Percentiles rank a stretch among this genome's conserved stretches.
These are phyloP conservation scores for Crypturellus undulatus DNA, from an alignment of 2,113 vertebrate genomes.

Conservation along the genomic window DNA sequence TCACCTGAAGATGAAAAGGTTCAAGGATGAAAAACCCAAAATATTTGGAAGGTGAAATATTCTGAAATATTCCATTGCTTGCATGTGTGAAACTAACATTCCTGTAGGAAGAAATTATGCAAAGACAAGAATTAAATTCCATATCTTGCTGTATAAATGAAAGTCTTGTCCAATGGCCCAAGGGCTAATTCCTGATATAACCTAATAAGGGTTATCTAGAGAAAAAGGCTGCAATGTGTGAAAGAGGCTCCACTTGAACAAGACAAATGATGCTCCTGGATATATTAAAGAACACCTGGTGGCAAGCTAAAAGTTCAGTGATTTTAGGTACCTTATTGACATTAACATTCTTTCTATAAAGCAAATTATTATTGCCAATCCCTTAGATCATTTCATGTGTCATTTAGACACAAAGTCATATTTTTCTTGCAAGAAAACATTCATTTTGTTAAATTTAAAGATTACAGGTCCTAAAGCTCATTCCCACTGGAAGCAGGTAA, in stretches of 20 bases:
- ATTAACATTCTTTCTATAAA: neutral
- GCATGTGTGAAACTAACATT: neutral
- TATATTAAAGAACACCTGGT: neutral
- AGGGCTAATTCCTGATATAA: neutral
- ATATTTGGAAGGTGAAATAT: neutral
- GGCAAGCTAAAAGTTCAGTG: neutral
- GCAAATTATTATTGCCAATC: neutral
- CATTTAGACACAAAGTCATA: neutral
- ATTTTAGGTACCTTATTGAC: neutral
- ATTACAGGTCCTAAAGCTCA: neutral
- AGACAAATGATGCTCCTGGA: neutral
- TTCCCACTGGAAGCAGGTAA: neutral
- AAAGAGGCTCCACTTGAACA: neutral
- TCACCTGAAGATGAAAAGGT: neutral
- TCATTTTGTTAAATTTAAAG: neutral
- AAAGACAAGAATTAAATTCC: neutral
- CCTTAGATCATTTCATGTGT: neutral
- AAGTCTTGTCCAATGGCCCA: neutral
- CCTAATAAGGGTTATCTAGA: neutral
- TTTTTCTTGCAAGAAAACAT: neutral
- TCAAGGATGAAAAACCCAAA: neutral
- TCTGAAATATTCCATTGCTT: neutral
- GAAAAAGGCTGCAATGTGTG: neutral
- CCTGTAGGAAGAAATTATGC: neutral
- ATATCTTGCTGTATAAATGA: neutral